Conservation (phyloP, 2,888 invertebrate species). For the Nomada fucata region DNA sequence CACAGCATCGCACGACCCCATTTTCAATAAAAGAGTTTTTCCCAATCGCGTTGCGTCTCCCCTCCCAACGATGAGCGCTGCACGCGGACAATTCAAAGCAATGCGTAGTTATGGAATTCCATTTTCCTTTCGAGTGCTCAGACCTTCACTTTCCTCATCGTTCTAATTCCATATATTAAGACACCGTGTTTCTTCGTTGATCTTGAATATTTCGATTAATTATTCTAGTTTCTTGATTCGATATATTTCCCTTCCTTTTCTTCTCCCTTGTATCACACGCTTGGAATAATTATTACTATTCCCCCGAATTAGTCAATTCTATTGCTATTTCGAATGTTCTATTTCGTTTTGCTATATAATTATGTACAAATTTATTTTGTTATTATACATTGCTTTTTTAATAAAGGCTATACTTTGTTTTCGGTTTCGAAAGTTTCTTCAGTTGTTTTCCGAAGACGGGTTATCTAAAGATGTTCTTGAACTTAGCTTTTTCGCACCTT, state of each 20-base stretch:
- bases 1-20: constrained; percentile 36
- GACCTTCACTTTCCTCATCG: constrained; percentile 59
- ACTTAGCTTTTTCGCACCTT: constrained; percentile 17
- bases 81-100: constrained; percentile 43
- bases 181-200: constrained; percentile 34
- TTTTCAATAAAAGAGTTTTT: constrained; percentile 40
- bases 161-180: constrained; percentile 47
- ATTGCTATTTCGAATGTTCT: too few species aligned
- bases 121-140: constrained; percentile 56
- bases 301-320: too few species aligned
- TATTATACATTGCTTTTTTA: too few species aligned
- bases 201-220: constrained; percentile 43
- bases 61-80: constrained; percentile 20
- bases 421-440: not conserved
- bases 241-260: not conserved
- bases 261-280: not conserved
- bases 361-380: too few species aligned
- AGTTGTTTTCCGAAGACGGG: not conserved
- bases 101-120: constrained; percentile 55
- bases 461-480: too few species aligned
- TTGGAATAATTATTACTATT: not conserved
- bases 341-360: too few species aligned
- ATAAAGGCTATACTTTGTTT: not conserved
- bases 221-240: not conserved
- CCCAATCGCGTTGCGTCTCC: constrained; percentile 33